Percentiles rank a stretch among this genome's conserved stretches.
These are phyloP conservation scores for Zapornia atra DNA, from an alignment of 2,113 vertebrate species.

Conservation along the genomic window DNA sequence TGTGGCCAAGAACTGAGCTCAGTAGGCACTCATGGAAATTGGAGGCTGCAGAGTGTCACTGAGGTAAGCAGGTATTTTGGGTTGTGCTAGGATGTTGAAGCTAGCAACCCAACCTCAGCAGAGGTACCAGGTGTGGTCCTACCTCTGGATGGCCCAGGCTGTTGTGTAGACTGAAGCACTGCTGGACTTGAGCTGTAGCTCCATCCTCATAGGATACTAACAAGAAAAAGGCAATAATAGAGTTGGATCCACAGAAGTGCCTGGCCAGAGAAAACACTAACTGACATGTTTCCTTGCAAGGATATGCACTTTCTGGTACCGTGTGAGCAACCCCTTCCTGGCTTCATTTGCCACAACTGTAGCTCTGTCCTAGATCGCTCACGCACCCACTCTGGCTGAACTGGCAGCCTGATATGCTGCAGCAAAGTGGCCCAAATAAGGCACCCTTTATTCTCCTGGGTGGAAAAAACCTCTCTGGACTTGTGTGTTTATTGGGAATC, in stretches of 20 bases:
- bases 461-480: background rate
- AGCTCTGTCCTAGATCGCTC: background rate
- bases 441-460: background rate
- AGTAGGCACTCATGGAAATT: background rate
- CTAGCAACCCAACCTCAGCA: background rate
- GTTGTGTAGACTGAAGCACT: background rate
- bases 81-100: background rate
- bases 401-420: background rate
- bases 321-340: background rate
- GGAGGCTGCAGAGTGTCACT: background rate
- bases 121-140: background rate
- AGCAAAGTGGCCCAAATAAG: background rate
- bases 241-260: background rate
- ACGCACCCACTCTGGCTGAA: background rate
- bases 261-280: background rate
- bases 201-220: background rate
- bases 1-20: background rate
- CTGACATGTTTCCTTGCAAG: background rate
- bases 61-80: background rate
- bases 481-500: background rate
- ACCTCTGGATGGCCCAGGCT: background rate
- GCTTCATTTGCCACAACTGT: background rate
- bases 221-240: background rate
- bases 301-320: fast-evolving
- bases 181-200: background rate